Base-by-base conservation (phyloP, 2,797 vertebrate species). In the Melanotaenia maccullochi region DNA sequence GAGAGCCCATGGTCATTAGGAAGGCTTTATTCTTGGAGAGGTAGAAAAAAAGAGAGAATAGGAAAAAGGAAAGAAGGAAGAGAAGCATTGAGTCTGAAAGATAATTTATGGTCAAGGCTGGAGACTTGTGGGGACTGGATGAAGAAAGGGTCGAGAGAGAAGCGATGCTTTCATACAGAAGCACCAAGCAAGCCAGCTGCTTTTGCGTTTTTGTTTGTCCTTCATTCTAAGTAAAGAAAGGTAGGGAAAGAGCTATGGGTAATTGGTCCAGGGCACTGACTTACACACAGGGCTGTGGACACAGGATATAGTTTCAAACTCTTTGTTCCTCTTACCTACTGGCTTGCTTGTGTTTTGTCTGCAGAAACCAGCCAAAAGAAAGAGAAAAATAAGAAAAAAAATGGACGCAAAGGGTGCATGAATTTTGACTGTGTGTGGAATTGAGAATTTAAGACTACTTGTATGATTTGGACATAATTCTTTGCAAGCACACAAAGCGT, bases 21-120 rank as follows among this genome's bases (percentile, higher is more conserved):
- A 93, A 89, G 62, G 91, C 94, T 95, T 95, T 96, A 94, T 94
- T 89, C 93, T 91, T 76, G 78, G 83, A 85, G 90, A 89, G 84
- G 86, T 75, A 76, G 83, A 85, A 78, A 79, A 89, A 85, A 77
- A 78, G 80, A 71, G 73, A 74, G 76, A 81, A 33, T 78, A 81
- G 79, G 78, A 25, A 68, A 85, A 87, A 77, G 59, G 67, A 81
- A 82, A 85, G 82, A 81, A 87, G 85, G 87, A 88, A 87, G 89
- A 90, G 79, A 84, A 87, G 83, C 70, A 83, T 81, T 85, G 85
- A 89, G 81, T 49, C 79, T 85, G 84, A 79, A 92, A 86, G 88
- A 92, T 90, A 90, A 92, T 91, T 81, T 86, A 81, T 85, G 90
- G 89, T 91, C 90, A 89, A 88, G 87, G 83, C 85, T 83, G 78